Conservation (phyloP, 2,113 vertebrate species). For the Lutjanus erythropterus region DNA sequence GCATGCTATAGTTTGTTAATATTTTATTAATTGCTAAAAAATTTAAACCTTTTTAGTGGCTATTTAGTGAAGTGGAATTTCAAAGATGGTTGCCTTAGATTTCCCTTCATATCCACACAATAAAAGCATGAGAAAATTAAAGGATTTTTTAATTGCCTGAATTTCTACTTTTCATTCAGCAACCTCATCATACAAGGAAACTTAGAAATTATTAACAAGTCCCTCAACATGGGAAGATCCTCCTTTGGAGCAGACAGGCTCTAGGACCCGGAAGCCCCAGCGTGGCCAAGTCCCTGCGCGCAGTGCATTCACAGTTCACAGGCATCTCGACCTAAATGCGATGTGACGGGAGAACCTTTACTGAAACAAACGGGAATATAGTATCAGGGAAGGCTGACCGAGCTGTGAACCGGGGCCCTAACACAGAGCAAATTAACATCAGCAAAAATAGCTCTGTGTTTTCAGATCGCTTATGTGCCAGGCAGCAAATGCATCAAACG, state of each 20-base stretch:
- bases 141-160: background rate
- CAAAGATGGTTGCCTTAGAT: background rate
- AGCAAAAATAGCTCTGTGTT: slow-evolving; percentile 84
- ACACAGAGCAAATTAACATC: slow-evolving; percentile 94
- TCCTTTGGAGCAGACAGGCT: background rate
- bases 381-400: slow-evolving; percentile 95
- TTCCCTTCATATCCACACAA: background rate
- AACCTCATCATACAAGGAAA: background rate
- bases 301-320: slow-evolving; percentile 91
- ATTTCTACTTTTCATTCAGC: slow-evolving; percentile 4
- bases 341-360: slow-evolving; percentile 91
- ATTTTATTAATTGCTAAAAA: slow-evolving; percentile 35
- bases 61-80: background rate
- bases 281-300: slow-evolving; percentile 68
- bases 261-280: slow-evolving; percentile 63
- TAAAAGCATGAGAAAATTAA: background rate
- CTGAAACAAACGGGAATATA: slow-evolving; percentile 90
- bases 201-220: background rate
- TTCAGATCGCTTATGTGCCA: slow-evolving; percentile 80
- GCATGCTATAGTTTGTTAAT: slow-evolving; percentile 48
- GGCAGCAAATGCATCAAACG: slow-evolving; percentile 75
- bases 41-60: background rate
- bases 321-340: slow-evolving; percentile 83
- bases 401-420: slow-evolving; percentile 88
- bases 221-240: background rate